phyloP scores from a whole-genome alignment of 2,113 vertebrate genomes.

The Gallinago undulata region DNA sequence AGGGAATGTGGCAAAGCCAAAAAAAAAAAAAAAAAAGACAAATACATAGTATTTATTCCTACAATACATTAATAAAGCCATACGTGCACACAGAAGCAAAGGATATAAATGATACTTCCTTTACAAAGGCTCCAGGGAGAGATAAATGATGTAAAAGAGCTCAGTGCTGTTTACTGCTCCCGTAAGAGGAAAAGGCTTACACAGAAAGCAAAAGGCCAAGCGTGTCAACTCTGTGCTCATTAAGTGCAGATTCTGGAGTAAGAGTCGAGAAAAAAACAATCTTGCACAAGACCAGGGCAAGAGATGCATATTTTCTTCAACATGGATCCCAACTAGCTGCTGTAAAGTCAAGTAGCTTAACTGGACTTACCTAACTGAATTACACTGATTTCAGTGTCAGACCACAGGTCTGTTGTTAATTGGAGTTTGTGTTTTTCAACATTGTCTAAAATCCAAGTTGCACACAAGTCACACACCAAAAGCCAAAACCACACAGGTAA shows the following conservation, averaged over 20 bases:
- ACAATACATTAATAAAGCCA: neutral
- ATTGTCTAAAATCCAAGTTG: neutral
- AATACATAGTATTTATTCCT: neutral
- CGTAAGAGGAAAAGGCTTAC: neutral
- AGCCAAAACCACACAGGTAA: neutral
- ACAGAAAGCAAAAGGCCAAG: neutral
- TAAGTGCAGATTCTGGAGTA: neutral
- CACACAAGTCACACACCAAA: neutral
- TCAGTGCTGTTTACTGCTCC: neutral
- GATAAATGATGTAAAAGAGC: neutral
- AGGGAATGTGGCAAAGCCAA: neutral
- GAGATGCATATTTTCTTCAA: neutral
- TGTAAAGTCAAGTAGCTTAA: neutral
- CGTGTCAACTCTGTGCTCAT: neutral
- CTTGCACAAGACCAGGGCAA: neutral
- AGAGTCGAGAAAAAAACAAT: neutral
- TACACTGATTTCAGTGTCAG: neutral
- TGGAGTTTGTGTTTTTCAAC: neutral
- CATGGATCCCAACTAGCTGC: neutral
- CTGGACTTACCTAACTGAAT: neutral
- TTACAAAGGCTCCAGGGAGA: neutral
- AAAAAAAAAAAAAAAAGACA: neutral
- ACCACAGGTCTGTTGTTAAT: neutral
- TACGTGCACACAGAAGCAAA: accelerated
- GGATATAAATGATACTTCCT: neutral